Percentiles rank a stretch among this genome's conserved stretches.
Evolutionary conservation across 2,888 invertebrate species (phyloP).

Genomic region (Scaptomyza cyrtandrae): DNA sequence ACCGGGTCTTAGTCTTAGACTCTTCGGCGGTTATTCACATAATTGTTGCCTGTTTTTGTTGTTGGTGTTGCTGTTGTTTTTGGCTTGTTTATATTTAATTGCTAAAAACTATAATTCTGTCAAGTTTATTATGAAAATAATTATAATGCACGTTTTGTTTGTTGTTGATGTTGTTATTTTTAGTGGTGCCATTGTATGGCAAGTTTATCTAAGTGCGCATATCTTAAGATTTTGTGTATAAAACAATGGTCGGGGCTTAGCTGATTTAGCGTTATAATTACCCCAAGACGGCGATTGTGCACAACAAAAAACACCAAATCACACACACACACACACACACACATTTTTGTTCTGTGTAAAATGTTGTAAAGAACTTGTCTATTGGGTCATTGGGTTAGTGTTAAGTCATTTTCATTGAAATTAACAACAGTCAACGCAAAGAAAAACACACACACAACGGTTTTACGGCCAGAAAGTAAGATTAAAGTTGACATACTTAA

Average conservation of each 20-base stretch:
- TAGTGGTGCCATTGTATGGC: constrained; percentile 65
- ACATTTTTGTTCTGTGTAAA: constrained; percentile 41
- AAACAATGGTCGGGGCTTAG: constrained; percentile 73
- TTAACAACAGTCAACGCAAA: constrained; percentile 45
- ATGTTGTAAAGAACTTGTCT: constrained; percentile 72
- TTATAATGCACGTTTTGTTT: constrained; percentile 72
- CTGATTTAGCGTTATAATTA: constrained; percentile 78
- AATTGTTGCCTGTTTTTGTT: constrained; percentile 68
- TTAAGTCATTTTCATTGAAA: constrained; percentile 79
- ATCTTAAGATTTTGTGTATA: constrained; percentile 63
- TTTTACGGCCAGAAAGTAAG: constrained; percentile 46
- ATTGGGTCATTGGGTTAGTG: constrained; percentile 80
- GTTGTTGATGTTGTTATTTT: constrained; percentile 30
- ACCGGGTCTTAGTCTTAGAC: constrained; percentile 41
- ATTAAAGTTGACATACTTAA: constrained; percentile 49
- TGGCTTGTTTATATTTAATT: constrained; percentile 75
- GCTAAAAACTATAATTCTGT: constrained; percentile 81
- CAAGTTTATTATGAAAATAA: constrained; percentile 81
- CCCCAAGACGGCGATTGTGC: constrained; percentile 56
- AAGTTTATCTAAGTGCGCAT: constrained; percentile 77
- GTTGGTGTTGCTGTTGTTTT: constrained; percentile 17
- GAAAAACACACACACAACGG: constrained; percentile 19
- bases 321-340: constrained; percentile 18
- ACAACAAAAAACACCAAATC: constrained; percentile 51
- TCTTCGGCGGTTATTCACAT: constrained; percentile 64